Conservation (phyloP, 2,113 vertebrate genomes). For the Leptobrachium leishanense region DNA sequence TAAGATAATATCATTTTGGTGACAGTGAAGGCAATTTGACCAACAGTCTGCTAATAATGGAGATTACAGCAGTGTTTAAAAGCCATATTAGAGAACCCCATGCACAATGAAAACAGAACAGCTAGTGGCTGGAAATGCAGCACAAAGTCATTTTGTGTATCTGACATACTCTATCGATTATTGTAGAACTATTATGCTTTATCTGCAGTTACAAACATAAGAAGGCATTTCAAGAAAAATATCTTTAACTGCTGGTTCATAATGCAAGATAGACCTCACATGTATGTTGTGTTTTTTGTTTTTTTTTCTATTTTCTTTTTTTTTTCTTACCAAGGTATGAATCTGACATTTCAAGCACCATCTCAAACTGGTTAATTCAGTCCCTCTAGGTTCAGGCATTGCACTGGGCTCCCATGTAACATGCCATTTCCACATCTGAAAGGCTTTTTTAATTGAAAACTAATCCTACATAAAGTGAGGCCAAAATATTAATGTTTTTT, state of each 20-base stretch:
- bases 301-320: too few species aligned
- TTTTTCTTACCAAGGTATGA: too few species aligned
- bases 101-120: background rate
- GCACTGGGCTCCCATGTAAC: too few species aligned
- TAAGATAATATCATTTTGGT: background rate
- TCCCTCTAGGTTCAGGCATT: too few species aligned
- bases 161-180: background rate
- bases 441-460: background rate
- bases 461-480: background rate
- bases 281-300: background rate
- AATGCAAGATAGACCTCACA: background rate
- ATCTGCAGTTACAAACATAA: background rate
- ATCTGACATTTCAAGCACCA: too few species aligned
- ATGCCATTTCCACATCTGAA: background rate
- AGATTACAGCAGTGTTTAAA: conserved; percentile 53
- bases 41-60: conserved; percentile 56
- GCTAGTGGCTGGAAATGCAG: background rate
- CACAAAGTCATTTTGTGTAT: background rate
- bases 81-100: conserved; percentile 32
- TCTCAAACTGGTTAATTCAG: too few species aligned
- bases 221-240: background rate
- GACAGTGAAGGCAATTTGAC: conserved; percentile 53
- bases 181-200: background rate
- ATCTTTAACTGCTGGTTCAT: background rate
- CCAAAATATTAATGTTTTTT: too few species aligned